Evolutionary conservation across 2,113 vertebrate genomes (phyloP), one percentile per base, ranked within the genome.

Genomic region (Triplophysa rosa): DNA sequence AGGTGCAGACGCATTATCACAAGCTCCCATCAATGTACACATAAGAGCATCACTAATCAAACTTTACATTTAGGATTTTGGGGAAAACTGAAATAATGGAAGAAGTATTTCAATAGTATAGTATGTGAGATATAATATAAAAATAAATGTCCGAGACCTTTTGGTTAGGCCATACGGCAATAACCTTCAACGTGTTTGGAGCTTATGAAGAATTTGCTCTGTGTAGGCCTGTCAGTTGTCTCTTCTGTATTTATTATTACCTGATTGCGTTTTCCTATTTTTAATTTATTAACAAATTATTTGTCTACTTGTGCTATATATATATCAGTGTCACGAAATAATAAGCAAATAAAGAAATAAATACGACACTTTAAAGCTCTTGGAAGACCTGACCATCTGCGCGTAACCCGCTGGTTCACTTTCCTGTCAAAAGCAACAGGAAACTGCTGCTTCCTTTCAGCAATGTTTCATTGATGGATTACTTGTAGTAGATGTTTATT

Each of bases 401-500:
- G 52, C 62, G 52, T 82, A 4, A 47, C 49, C 40, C 45, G 68
- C 33, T 67, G 63, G 7, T 67, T 54, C 37, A 49, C 21, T 69
- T 62, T 69, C 77, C 63, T 79, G 70, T 76, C 45, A 23, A 23
- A 40, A 67, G 72, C 56, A 69, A 76, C 82, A 80, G 78, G 72
- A 83, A 80, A 71, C 61, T 8, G 16, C 21, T 65, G 59, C 58
- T 62, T 70, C 58, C 67, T 63, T 21, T 52, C 52, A 63, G 42
- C 12, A 77, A 23, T 37, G 21, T 8, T 56, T 16, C 19, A n/a
- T 37, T 58, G 11, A 14, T 17, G 19, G 11, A 14, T 2, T 6
- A 16, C 47, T 54, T 45, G 1, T 52, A 2, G 2, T 19, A 11
- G 2, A 16, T 21, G 0, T 1, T 21, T 8, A 21, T 42, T 21